These are phyloP conservation scores for Macaca fascicularis DNA, from an alignment of 2,113 vertebrate genomes.

Conservation along the genomic window T2T-MFA8v1.1 NC_088378.1:169962501-169963000, in stretches of 20 bases:
- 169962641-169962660: not conserved
- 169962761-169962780: not conserved
- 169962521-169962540: slow-evolving; percentile 82
- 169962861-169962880: not conserved
- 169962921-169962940: no score
- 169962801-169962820: not conserved
- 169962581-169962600: slow-evolving; percentile 71
- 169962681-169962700: not conserved
- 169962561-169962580: slow-evolving; percentile 78
- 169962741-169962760: not conserved
- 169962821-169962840: not conserved
- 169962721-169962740: slow-evolving; percentile 13
- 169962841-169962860: not conserved
- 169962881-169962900: not conserved
- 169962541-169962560: slow-evolving; percentile 84
- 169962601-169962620: slow-evolving; percentile 50
- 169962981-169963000: no score
- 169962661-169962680: not conserved
- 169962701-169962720: not conserved
- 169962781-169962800: not conserved
- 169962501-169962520: not conserved
- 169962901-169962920: no score
- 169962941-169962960: no score
- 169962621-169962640: not conserved
- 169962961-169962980: no score